Base-by-base conservation (phyloP, 1,140 invertebrate genomes). In the Aphelenchoides avenae region DNA sequence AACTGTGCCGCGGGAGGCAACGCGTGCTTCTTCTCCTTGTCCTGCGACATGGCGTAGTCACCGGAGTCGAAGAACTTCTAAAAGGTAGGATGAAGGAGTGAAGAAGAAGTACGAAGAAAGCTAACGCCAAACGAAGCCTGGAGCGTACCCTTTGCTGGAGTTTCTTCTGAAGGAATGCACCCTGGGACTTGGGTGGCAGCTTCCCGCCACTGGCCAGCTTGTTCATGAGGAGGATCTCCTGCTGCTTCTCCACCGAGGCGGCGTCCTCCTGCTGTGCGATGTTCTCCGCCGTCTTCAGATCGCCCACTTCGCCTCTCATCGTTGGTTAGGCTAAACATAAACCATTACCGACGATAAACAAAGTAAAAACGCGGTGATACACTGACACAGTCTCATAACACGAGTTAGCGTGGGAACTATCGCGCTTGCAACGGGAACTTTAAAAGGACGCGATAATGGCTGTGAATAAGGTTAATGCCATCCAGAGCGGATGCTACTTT, bases 61-160 rank as follows among this genome's bases (percentile, higher is more conserved):
- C 73, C 73, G 22, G 74, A 77, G 36, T 75, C 73, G 43, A 75
- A 75, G 51, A 77, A 75, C 51, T 75, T 75, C 73, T 75, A 49
- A 31, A 76, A 51, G 37, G n/a, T n/a, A n/a, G n/a, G n/a, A n/a
- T n/a, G n/a, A 22, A 22, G 36, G 5, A n/a, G 9, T 26, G 11
- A 41, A 30, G 3, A 61, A 24, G 22, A 20, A 11, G 29, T 5
- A 61, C 29, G 26, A 65, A 6, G 30, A 40, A 36, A 15, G 9
- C 31, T 29, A n/a, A 15, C n/a, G 18, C 15, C 3, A 47, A 67
- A 48, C 47, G 11, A 7, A 71, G n/a, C 29, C 42, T 57, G 18
- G 30, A 57, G 58, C 70, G 27, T 31, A 74, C 73, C 34, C 74
- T 66, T 54, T 75, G 73, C 36, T 77, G 74, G 4, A 75, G 49